A percentile compares a stretch with the other conserved stretches of the same genome.
Evolutionary conservation across 1,140 invertebrate species (phyloP).

Genomic region (Lepidurus couesii): DNA sequence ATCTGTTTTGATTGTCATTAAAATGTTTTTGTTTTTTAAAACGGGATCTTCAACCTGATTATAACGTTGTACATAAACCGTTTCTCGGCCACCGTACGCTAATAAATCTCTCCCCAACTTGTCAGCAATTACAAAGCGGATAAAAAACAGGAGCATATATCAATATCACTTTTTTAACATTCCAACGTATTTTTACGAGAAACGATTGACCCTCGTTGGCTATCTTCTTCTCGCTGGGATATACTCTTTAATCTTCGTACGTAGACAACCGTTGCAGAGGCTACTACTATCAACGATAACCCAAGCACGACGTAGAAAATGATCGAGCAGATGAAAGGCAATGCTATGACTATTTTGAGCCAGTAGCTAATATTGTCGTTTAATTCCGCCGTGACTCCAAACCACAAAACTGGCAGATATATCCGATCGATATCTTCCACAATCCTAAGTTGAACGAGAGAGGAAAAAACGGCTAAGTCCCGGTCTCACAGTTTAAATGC

Average conservation of each 20-base stretch:
- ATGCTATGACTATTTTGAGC: slow-evolving; percentile 24
- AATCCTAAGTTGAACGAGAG: slow-evolving; percentile 1
- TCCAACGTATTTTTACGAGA: not conserved
- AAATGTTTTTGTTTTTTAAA: not conserved
- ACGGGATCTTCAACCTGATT: not conserved
- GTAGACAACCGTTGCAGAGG: not conserved
- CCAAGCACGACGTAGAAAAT: slow-evolving; percentile 27
- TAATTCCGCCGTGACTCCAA: slow-evolving; percentile 29
- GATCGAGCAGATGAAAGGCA: slow-evolving; percentile 13
- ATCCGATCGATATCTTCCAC: not conserved
- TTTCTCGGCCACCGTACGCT: not conserved
- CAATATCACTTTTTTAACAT: not conserved
- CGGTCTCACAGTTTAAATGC: not conserved
- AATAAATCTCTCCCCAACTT: not conserved
- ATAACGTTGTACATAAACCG: not conserved
- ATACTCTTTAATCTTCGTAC: not conserved
- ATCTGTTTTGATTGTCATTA: not conserved
- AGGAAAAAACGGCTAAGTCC: not conserved
- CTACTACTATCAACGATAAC: not conserved
- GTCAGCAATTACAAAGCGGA: not conserved
- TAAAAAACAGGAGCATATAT: not conserved
- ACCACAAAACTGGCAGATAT: slow-evolving; percentile 32
- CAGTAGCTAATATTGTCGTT: slow-evolving; percentile 26
- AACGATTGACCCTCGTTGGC: not conserved
- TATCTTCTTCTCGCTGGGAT: not conserved